A percentile compares a stretch with the other conserved stretches of the same genome.
These are phyloP conservation scores for Nephotettix cincticeps DNA, from an alignment of 1,140 invertebrate genomes.

Conservation along the genomic window DNA sequence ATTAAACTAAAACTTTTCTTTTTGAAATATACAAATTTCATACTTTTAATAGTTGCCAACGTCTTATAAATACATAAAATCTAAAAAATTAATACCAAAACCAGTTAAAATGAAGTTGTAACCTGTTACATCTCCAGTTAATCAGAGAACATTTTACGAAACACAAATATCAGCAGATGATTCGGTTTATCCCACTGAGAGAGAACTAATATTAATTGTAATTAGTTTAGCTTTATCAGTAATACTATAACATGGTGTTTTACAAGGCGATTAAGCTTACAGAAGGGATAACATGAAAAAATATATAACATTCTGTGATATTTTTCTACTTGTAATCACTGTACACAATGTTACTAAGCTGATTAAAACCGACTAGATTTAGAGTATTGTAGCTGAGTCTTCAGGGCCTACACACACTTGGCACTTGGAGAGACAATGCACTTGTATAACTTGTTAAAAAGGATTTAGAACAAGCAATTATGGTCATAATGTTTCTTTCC, in stretches of 20 bases:
- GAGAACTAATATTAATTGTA: too few species aligned
- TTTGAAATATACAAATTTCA: not conserved
- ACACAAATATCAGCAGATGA: too few species aligned
- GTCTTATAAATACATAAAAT: not conserved
- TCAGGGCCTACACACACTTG: not conserved
- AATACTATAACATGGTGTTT: not conserved
- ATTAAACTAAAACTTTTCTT: too few species aligned
- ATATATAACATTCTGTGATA: not conserved
- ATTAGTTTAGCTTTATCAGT: too few species aligned
- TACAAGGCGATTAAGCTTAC: not conserved
- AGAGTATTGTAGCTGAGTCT: constrained; percentile 10
- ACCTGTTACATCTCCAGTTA: too few species aligned
- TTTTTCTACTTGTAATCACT: not conserved
- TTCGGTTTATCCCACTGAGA: too few species aligned
- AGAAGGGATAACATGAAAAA: not conserved
- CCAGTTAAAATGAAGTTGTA: too few species aligned
- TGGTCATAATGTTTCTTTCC: not conserved
- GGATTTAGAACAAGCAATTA: not conserved
- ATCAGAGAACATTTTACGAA: too few species aligned
- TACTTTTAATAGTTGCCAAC: not conserved
- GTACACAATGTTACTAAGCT: constrained; percentile 1
- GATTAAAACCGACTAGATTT: constrained; percentile 12
- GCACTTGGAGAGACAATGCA: not conserved
- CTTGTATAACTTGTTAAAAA: not conserved
- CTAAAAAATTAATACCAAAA: too few species aligned